These are phyloP conservation scores for Chloebia gouldiae DNA, from an alignment of 2,113 vertebrate species.

Conservation along the genomic window DNA sequence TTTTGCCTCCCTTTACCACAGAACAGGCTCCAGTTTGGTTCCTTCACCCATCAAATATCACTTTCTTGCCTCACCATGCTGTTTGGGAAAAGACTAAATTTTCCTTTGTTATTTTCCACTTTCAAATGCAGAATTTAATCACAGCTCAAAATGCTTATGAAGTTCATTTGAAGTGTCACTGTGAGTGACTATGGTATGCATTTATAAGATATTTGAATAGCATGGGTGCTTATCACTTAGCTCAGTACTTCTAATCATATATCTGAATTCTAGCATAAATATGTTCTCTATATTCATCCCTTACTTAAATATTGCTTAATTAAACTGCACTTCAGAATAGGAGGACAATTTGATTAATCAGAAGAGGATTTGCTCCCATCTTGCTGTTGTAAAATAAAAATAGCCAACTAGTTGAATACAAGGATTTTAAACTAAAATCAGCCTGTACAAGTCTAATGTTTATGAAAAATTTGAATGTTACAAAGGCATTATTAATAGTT, in stretches of 20 bases:
- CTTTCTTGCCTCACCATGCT: not conserved
- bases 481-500: not conserved
- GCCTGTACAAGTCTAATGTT: not conserved
- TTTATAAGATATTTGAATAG: not conserved
- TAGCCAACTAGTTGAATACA: not conserved
- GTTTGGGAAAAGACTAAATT: not conserved
- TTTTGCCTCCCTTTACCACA: not conserved
- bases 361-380: not conserved
- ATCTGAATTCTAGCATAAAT: not conserved
- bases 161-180: not conserved
- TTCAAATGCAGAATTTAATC: not conserved
- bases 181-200: not conserved
- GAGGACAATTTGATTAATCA: not conserved
- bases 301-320: not conserved
- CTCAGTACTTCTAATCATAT: not conserved
- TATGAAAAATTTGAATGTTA: not conserved
- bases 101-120: not conserved
- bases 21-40: not conserved
- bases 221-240: not conserved
- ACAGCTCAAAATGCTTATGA: not conserved
- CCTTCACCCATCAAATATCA: not conserved
- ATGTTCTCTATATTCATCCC: not conserved
- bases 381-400: not conserved
- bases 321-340: not conserved
- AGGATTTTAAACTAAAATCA: not conserved